phyloP scores from a whole-genome alignment of 2,888 invertebrate genomes.

The Andrena marginata region DNA sequence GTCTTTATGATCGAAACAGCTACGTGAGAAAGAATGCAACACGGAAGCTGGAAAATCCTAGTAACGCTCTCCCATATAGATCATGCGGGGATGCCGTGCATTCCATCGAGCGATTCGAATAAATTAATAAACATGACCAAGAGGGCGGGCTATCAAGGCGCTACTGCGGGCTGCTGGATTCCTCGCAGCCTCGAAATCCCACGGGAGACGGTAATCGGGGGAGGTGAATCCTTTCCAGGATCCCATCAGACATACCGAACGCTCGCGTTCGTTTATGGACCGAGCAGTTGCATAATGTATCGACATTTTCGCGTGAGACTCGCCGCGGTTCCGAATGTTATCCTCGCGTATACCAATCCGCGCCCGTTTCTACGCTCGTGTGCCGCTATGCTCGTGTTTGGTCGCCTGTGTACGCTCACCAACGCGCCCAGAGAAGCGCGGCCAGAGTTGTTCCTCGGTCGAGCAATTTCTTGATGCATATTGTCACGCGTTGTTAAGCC shows the following conservation, averaged over 20 bases:
- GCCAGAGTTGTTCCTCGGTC: constrained; percentile 71
- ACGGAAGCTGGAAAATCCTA: constrained; percentile 47
- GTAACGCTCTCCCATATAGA: constrained; percentile 31
- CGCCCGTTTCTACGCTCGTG: neutral
- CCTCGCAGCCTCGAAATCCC: constrained; percentile 35
- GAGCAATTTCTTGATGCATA: constrained; percentile 82
- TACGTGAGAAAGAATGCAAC: constrained; percentile 67
- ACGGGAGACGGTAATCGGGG: constrained; percentile 37
- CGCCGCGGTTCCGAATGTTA: constrained; percentile 39
- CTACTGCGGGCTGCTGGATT: constrained; percentile 2
- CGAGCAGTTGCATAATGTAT: constrained; percentile 83
- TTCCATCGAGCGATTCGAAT: constrained; percentile 47
- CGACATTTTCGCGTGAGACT: constrained; percentile 75
- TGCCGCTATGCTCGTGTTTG: constrained; percentile 3
- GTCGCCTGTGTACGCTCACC: constrained; percentile 21
- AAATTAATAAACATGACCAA: constrained; percentile 75
- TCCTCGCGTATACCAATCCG: constrained; percentile 15
- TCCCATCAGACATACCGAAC: constrained; percentile 75
- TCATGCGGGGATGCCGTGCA: constrained; percentile 33
- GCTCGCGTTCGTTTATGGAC: constrained; percentile 80
- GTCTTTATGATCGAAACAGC: constrained; percentile 41
- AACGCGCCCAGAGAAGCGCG: constrained; percentile 35
- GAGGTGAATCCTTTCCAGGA: constrained; percentile 57
- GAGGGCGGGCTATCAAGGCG: constrained; percentile 1
- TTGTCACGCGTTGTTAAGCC: constrained; percentile 84